Evolutionary conservation across 2,113 vertebrate genomes (phyloP).

Genomic region (Fregetta grallaria): DNA sequence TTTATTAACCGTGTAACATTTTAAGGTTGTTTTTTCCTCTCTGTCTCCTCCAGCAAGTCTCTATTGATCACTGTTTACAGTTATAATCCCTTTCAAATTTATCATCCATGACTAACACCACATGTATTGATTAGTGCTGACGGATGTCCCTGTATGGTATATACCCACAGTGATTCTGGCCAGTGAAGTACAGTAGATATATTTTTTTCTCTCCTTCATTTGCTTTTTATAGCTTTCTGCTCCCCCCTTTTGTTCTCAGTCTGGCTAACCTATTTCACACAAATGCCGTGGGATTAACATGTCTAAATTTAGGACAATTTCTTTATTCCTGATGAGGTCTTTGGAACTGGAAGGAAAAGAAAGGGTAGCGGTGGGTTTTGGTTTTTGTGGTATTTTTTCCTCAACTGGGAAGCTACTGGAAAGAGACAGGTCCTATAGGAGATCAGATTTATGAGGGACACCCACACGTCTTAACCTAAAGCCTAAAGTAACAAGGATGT

Average conservation of each 20-base stretch:
- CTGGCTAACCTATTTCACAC: conserved; percentile 56
- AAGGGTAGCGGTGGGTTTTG: neutral
- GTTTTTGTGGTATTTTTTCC: neutral
- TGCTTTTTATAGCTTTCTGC: conserved; percentile 66
- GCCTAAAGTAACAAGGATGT: conserved; percentile 72
- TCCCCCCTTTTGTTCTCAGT: conserved; percentile 50
- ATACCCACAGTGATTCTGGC: conserved; percentile 62
- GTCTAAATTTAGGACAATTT: conserved; percentile 65
- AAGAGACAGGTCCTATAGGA: conserved; percentile 47
- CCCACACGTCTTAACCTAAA: conserved; percentile 65
- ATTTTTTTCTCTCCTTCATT: conserved; percentile 57
- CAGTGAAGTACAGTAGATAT: conserved; percentile 59
- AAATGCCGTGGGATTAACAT: conserved; percentile 38
- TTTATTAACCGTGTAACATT: conserved; percentile 84
- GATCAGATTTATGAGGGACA: conserved; percentile 74
- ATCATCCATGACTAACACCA: conserved; percentile 86
- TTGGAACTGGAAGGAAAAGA: conserved; percentile 22
- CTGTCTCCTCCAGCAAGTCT: conserved; percentile 82
- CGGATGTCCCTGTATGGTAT: conserved; percentile 78
- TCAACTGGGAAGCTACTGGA: conserved; percentile 13
- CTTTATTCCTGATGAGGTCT: conserved; percentile 40
- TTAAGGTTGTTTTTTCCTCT: conserved; percentile 81
- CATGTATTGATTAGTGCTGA: conserved; percentile 84
- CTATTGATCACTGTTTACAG: conserved; percentile 89
- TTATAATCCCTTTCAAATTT: conserved; percentile 90